A percentile compares a stretch with the other conserved stretches of the same genome.
Conservation (phyloP, 2,888 invertebrate species). For the Tipula confusa region DNA sequence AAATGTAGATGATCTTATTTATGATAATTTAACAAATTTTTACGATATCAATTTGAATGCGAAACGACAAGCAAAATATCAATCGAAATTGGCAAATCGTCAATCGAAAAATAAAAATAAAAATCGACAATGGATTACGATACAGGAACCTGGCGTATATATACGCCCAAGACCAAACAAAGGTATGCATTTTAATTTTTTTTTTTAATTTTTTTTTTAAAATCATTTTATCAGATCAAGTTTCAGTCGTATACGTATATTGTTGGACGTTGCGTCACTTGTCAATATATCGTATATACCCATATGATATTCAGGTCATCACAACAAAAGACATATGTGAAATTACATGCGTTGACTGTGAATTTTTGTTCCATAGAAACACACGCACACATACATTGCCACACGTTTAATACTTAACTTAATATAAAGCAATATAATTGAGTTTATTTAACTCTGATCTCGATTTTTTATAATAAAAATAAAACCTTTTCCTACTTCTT, state of each 20-base stretch:
- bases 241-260: not conserved
- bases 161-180: not conserved
- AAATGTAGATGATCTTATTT: slow-evolving; percentile 4
- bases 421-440: not conserved
- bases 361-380: too few relatives aligned
- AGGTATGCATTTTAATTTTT: not conserved
- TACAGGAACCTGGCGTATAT: not conserved
- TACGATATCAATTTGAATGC: not conserved
- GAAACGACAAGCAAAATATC: not conserved
- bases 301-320: too few relatives aligned
- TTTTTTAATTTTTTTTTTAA: too few relatives aligned
- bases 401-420: not conserved
- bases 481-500: not conserved
- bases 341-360: too few relatives aligned
- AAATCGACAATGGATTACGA: not conserved
- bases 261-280: too few relatives aligned
- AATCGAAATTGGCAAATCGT: not conserved
- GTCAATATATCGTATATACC: too few relatives aligned
- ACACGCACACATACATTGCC: too few relatives aligned
- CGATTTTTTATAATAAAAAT: not conserved
- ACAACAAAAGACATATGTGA: too few relatives aligned
- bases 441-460: not conserved
- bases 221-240: not conserved
- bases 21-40: slow-evolving; percentile 12
- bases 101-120: not conserved